Conservation (phyloP, 2,797 vertebrate species). For the Bradypus variegatus region DNA sequence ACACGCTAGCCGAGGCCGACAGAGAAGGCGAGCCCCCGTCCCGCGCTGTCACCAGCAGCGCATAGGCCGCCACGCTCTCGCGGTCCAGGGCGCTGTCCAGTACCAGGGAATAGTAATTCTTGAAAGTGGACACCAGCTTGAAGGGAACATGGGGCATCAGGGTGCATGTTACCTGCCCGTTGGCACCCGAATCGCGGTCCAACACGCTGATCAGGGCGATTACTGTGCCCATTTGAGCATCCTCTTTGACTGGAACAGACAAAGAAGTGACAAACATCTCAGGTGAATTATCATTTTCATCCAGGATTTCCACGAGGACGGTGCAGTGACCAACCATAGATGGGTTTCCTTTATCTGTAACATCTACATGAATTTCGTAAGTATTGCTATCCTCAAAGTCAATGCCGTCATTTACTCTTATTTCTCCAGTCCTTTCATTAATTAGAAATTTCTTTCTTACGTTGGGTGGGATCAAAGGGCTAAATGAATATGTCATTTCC, state of each 20-base stretch:
- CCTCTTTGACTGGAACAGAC: conserved; percentile 73
- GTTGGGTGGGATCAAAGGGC: conserved; percentile 75
- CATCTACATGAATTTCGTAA: conserved; percentile 81
- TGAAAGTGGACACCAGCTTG: conserved; percentile 73
- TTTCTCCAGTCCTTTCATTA: conserved; percentile 76
- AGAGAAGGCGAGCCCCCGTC: conserved; percentile 76
- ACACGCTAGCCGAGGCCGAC: conserved; percentile 62
- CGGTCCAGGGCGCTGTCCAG: conserved; percentile 78
- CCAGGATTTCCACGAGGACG: conserved; percentile 73
- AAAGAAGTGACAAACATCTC: conserved; percentile 76
- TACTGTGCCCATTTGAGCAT: conserved; percentile 73
- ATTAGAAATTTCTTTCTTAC: conserved; percentile 76
- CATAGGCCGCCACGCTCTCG: conserved; percentile 73
- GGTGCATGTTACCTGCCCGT: conserved; percentile 76
- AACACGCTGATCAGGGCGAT: conserved; percentile 79
- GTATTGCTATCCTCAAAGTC: conserved; percentile 81
- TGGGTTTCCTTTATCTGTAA: conserved; percentile 74
- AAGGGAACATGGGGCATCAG: conserved; percentile 70
- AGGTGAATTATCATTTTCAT: conserved; percentile 81
- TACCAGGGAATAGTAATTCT: conserved; percentile 79
- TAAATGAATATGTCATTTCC: conserved; percentile 77
- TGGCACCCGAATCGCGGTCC: conserved; percentile 79
- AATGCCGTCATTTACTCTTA: conserved; percentile 75
- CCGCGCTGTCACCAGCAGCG: conserved; percentile 71
- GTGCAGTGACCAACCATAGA: conserved; percentile 78